Evolutionary conservation across 1,140 invertebrate species (phyloP).

Genomic region (Leptestheria dahalacensis): DNA sequence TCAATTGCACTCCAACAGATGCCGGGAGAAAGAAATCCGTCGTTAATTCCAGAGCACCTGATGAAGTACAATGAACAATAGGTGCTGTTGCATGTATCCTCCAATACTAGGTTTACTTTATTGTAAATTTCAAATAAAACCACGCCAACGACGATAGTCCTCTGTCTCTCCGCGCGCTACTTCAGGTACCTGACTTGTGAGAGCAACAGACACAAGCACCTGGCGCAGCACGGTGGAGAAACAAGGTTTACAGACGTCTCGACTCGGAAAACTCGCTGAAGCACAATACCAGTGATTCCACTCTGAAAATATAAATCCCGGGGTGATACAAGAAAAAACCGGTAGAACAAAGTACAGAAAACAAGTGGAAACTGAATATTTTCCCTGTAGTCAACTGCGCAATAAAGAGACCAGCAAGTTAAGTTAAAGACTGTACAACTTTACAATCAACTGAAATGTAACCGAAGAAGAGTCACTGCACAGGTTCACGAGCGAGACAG

Average conservation of each 20-base stretch:
- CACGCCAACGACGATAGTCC: constrained; percentile 16
- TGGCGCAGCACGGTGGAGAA: constrained; percentile 31
- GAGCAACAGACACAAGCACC: constrained; percentile 46
- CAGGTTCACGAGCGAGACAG: too few relatives aligned
- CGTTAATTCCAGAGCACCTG: constrained; percentile 76
- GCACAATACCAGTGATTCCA: background rate
- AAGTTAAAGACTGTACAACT: too few relatives aligned
- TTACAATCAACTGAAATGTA: too few relatives aligned
- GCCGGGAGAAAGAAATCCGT: constrained; percentile 55
- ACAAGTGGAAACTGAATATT: too few relatives aligned
- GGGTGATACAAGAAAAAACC: too few relatives aligned
- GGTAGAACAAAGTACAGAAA: too few relatives aligned
- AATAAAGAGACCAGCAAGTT: too few relatives aligned
- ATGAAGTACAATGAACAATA: constrained; percentile 91
- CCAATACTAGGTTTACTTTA: background rate
- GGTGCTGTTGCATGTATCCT: too few relatives aligned
- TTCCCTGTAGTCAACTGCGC: too few relatives aligned
- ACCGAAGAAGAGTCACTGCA: too few relatives aligned
- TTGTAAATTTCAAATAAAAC: background rate
- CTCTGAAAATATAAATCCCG: background rate
- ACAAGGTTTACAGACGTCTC: constrained; percentile 7
- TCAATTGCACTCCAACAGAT: constrained; percentile 88
- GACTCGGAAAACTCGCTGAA: background rate
- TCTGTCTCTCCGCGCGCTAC: constrained; percentile 72
- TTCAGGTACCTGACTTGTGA: constrained; percentile 86